Base-by-base conservation (phyloP, 2,888 invertebrate species). In the Terebella lapidaria region DNA sequence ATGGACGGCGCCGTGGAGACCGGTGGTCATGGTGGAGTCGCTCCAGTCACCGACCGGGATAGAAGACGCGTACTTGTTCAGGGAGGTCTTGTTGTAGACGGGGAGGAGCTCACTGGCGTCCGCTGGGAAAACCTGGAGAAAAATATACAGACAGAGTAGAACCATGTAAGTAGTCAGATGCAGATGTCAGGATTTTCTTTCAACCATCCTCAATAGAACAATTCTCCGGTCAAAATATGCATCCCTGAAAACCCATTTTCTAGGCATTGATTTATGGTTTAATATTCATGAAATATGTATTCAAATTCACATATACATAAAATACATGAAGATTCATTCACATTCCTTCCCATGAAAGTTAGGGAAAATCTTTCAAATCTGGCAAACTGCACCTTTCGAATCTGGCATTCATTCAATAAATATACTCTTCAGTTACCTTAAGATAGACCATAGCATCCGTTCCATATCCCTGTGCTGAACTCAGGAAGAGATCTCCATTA, bases 61-160 rank as follows among this genome's bases (percentile, higher is more conserved):
- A 1, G 88, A 86, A 0, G 90, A 63, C 5, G 71, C 75, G 83
- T 97, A 97, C 81, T 93, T 92, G 78, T 89, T 90, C 4, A 90
- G 89, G 10, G 94, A 92, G 0, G 95, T 94, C 73, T 93, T 92
- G 83, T 97, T 97, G 85, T 94, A 99, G 66, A 99, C 90, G 0
- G 99, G 99, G 58, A 99, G 84, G 52, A 95, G 84, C 78, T 99
- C 99, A 83, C 93, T 95, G 1, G 99, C 97, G 83, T 99, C 97
- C 81, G 93, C 91, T 2, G 94, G 89, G 60, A 95, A 83, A 0
- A 95, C 94, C 94, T 95, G 66, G 61, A 67, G 24, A 5, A 22
- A 10, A 20, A 15, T 30, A 10, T 25, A 20, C 24, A 29, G 20
- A 30, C 10, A 55, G 20, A 29, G 4, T 20, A n/a, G 29, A 22